Evolutionary conservation across 2,888 invertebrate species (phyloP), one percentile per base, ranked within the genome.

Genomic region (Malthinus seriepunctatus): DNA sequence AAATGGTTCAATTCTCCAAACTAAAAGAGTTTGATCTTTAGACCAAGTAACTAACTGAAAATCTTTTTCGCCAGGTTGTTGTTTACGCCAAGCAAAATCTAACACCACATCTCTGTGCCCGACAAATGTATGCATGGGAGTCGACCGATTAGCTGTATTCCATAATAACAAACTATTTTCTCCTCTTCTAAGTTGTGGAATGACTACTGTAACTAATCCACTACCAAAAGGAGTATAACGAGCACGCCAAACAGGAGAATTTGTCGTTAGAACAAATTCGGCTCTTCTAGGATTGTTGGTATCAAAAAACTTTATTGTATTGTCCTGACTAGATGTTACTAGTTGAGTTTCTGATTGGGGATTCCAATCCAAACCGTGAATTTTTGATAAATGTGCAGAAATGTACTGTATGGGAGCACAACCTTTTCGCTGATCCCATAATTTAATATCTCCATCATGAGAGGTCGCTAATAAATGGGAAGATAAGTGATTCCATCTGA

Each of bases 291-390:
- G 90, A 82, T 90, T 93, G 63, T 88, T 89, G 1, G 92, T 90
- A 76, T 96, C 94, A 81, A 95, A 97, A 78, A 95, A 93, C 81
- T 96, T 96, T 1, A 97, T 95, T 47, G 94, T 93, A 54, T 93
- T 91, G 79, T 97, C 97, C 80, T 97, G 95, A 80, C 96, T 95
- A 56, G 94, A 94, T 7, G 97, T 95, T 39, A 92, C 91, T 58
- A 94, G 78, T 71, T 92, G 91, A 65, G 90, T 90, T 78, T 93
- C 93, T 70, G 89, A 86, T 63, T 86, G 87, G 9, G 91, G 90
- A 78, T 91, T 94, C 97, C 97, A 97, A 77, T 97, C 96, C 33
- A 97, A 85, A 44, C 96, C 95, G 75, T 95, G 92, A 65, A 97
- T 95, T 82, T 95, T 85, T 32, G 88, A 84, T 60, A 95, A 81